Percentiles rank a stretch among this genome's conserved stretches.
Conservation (phyloP, 2,113 vertebrate genomes). For the Daubentonia madagascariensis region DNA sequence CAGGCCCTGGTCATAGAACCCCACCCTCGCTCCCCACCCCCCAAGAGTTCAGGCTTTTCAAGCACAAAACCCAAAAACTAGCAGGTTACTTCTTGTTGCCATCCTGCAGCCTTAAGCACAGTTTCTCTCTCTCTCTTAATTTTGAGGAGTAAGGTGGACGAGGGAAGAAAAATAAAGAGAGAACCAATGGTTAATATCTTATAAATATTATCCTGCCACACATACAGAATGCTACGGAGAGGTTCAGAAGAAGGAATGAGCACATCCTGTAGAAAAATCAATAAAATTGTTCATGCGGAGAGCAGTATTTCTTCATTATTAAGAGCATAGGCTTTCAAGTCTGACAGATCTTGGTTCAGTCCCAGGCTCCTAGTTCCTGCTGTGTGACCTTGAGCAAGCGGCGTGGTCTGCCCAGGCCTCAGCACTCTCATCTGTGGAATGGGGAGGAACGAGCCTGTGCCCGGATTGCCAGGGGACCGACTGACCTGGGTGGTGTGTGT, state of each 20-base stretch:
- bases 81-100: not conserved
- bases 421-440: not conserved
- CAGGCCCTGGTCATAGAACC: not conserved
- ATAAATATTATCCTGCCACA: not conserved
- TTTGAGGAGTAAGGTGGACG: not conserved
- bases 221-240: not conserved
- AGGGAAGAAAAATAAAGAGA: not conserved
- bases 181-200: not conserved
- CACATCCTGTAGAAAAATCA: conserved; percentile 20
- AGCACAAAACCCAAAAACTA: not conserved
- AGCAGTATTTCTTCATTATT: conserved; percentile 22
- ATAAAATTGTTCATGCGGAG: conserved; percentile 26
- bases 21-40: fast-evolving
- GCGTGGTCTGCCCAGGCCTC: not conserved
- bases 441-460: not conserved
- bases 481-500: fast-evolving
- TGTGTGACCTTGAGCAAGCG: not conserved
- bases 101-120: not conserved
- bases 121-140: not conserved
- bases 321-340: not conserved
- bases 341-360: not conserved
- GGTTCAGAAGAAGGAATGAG: not conserved
- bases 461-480: too few species aligned
- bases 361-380: not conserved
- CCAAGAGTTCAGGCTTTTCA: not conserved